Percentiles rank a stretch among this genome's conserved stretches.
These are phyloP conservation scores for Coracopsis vasa DNA, from an alignment of 2,113 vertebrate species.

Conservation along the genomic window DNA sequence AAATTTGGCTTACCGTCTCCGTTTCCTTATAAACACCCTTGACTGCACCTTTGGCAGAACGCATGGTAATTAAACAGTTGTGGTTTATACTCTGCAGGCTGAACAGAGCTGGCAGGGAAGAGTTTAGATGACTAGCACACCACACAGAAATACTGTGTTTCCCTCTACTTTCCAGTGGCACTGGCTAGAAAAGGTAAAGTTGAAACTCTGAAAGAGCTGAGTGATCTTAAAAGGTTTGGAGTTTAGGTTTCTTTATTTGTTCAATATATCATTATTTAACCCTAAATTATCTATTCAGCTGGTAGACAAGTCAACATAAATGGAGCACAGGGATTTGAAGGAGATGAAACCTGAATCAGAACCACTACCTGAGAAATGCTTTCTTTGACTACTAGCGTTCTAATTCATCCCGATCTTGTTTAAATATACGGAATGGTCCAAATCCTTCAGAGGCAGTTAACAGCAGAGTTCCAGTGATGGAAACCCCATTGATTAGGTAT, in stretches of 20 bases:
- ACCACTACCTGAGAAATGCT: background rate
- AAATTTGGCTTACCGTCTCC: constrained; percentile 38
- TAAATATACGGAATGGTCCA: background rate
- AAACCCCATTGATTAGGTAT: background rate
- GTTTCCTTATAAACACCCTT: constrained; percentile 53
- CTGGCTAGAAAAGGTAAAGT: background rate
- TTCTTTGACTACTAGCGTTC: background rate
- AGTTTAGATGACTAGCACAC: background rate
- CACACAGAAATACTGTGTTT: background rate
- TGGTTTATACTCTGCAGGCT: background rate
- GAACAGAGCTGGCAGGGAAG: constrained; percentile 15
- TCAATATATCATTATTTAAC: background rate
- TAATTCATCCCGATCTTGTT: background rate
- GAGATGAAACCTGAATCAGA: background rate
- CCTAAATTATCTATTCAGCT: background rate
- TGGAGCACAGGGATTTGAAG: background rate
- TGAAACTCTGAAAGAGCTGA: background rate
- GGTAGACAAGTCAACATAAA: background rate
- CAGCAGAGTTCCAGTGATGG: background rate
- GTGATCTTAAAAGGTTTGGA: background rate
- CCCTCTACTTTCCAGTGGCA: background rate
- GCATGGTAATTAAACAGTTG: constrained; percentile 39
- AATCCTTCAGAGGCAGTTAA: background rate
- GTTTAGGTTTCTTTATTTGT: background rate
- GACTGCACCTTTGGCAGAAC: constrained; percentile 55